These are phyloP conservation scores for Muscicapa adusta DNA, from an alignment of 2,113 vertebrate species.

Conservation along the genomic window DNA sequence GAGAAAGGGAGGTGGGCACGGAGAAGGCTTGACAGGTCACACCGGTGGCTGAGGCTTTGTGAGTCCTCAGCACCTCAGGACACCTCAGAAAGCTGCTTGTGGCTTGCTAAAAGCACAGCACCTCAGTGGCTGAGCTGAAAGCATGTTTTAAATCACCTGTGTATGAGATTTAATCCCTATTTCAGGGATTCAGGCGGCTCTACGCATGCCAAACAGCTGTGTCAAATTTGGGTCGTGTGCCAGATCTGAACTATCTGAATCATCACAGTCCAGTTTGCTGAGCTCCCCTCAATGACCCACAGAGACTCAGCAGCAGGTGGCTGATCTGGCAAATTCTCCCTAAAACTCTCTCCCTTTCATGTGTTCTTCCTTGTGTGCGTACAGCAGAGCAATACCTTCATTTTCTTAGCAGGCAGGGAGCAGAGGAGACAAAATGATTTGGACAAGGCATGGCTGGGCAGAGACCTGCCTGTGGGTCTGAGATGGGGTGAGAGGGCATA, in stretches of 20 bases:
- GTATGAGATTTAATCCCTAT: neutral
- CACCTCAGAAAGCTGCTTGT: neutral
- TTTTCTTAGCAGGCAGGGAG: neutral
- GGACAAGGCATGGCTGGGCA: neutral
- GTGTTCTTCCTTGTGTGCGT: neutral
- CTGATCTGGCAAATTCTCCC: neutral
- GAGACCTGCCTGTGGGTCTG: neutral
- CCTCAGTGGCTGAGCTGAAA: neutral
- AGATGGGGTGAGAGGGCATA: rapidly evolving
- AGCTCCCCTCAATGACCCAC: neutral
- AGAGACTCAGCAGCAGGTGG: neutral
- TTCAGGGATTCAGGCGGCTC: neutral
- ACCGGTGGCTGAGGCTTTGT: neutral
- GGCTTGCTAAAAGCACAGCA: neutral
- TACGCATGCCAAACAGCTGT: neutral
- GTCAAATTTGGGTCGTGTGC: neutral
- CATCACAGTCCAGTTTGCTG: neutral
- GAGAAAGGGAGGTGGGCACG: neutral
- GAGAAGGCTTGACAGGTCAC: rapidly evolving
- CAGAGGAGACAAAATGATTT: neutral
- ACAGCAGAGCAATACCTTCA: neutral
- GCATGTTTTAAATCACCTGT: neutral
- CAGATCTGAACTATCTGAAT: neutral
- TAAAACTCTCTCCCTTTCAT: neutral
- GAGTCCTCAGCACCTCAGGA: neutral